phyloP scores from a whole-genome alignment of 2,888 invertebrate species.

The Synergus gifuensis region DNA sequence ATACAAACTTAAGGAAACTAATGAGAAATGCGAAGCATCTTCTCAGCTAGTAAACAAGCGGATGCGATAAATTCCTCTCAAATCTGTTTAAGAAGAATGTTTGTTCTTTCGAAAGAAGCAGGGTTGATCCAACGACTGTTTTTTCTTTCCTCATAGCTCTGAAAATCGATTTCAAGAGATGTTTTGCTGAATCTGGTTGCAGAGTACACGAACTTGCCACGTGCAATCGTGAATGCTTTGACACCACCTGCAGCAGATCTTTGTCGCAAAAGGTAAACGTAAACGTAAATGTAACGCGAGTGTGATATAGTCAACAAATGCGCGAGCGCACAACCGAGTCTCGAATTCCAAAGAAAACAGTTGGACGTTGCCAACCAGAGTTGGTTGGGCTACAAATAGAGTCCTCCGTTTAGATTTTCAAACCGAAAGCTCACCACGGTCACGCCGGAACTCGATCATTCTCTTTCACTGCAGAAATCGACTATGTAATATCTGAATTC shows the following conservation, averaged over 20 bases:
- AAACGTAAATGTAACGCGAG: slow-evolving; percentile 20
- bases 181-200: neutral
- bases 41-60: slow-evolving; percentile 7
- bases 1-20: neutral
- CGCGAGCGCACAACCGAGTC: slow-evolving; percentile 41
- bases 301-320: slow-evolving; percentile 14
- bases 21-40: neutral
- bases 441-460: slow-evolving; percentile 2
- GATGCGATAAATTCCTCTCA: slow-evolving; percentile 7
- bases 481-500: neutral
- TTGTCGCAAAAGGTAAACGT: slow-evolving; percentile 37
- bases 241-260: slow-evolving; percentile 28
- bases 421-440: slow-evolving; percentile 35
- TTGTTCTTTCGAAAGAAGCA: neutral
- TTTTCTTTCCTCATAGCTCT: neutral
- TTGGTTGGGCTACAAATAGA: slow-evolving; percentile 44
- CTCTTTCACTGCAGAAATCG: slow-evolving; percentile 4
- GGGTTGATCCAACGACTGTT: neutral
- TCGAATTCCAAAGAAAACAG: slow-evolving; percentile 55
- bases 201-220: neutral
- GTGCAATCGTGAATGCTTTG: slow-evolving; percentile 2
- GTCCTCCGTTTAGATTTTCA: slow-evolving; percentile 45
- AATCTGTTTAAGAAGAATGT: slow-evolving; percentile 3
- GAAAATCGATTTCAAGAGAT: neutral
- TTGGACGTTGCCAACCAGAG: slow-evolving; percentile 47